These are phyloP conservation scores for Orthosia gracilis DNA, from an alignment of 2,888 invertebrate species.

Conservation along the genomic window DNA sequence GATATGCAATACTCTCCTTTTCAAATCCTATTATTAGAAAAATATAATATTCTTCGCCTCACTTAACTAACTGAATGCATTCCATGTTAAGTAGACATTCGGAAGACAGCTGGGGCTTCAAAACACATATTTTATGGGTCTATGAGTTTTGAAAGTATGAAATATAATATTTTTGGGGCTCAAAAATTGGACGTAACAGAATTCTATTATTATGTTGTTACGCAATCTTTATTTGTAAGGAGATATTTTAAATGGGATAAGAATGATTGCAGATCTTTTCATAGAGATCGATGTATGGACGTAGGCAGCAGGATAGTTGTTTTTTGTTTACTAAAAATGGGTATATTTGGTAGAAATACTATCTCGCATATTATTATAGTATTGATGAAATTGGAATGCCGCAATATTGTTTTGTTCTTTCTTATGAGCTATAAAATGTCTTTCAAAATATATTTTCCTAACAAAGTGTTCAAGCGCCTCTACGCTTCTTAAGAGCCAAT, in stretches of 20 bases:
- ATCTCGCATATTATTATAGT: too few relatives aligned
- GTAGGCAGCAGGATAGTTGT: neutral
- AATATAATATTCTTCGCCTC: conserved; percentile 38
- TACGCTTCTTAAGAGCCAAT: conserved; percentile 21
- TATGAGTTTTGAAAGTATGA: conserved; percentile 45
- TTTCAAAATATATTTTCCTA: neutral
- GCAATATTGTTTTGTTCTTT: neutral
- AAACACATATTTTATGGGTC: conserved; percentile 34
- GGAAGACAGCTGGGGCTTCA: conserved; percentile 53
- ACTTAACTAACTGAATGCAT: conserved; percentile 49
- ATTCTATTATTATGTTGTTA: conserved; percentile 38
- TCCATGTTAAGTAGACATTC: conserved; percentile 33
- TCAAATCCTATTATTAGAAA: conserved; percentile 26
- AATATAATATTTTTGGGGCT: conserved; percentile 58
- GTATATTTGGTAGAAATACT: neutral
- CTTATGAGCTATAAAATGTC: neutral
- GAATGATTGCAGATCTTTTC: conserved; percentile 6
- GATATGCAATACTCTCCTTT: conserved; percentile 36
- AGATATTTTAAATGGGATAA: conserved; percentile 23
- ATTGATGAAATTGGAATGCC: neutral
- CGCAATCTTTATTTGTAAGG: conserved; percentile 17
- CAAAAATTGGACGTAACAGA: conserved; percentile 27
- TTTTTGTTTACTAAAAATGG: neutral
- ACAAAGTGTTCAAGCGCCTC: neutral
- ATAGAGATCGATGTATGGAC: conserved; percentile 2